Evolutionary conservation across 2,888 invertebrate genomes (phyloP), one percentile per base, ranked within the genome.

Genomic region (Morpho deidamia): DNA sequence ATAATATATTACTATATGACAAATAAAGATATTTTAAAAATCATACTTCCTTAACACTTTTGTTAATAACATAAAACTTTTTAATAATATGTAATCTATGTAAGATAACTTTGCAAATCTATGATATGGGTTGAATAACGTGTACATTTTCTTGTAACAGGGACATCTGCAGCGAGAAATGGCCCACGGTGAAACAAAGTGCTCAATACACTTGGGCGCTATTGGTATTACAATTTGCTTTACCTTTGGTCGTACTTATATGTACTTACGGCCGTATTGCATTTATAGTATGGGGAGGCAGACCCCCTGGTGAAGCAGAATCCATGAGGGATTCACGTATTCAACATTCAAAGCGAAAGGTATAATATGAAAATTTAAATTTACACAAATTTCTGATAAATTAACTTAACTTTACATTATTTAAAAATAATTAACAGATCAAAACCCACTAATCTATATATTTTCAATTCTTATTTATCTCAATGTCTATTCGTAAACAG

Each of bases 261-360:
- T 95, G 94, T 74, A 96, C 97, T 0, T 97, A 97, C 74, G 93
- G 94, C 1, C 92, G 95, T 65, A 97, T 97, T 55, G 97, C 95
- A 0, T 91, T 94, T 45, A 94, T 95, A 7, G 96, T 97, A 44
- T 97, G 97, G 96, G 95, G 95, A 32, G 82, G 95, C 65, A 90
- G 94, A 34, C 94, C 95, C 8, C 97, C 97, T 0, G 97, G 97
- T 0, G 97, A 97, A 77, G 96, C 97, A 0, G 95, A 97, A 74
- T 93, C 94, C 59, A 92, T 91, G 7, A 88, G 97, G 45, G 97
- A 97, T 83, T 93, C 94, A 61, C 91, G 96, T 45, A 93, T 97
- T 88, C 96, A 95, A 9, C 92, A 93, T 61, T 96, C 96, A 4
- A 97, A 97, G 76, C 90, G 95, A 81, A 97, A 97, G 94, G 97